A percentile compares a stretch with the other conserved stretches of the same genome.
Conservation (phyloP, 2,888 invertebrate species). For the Drymonia ruficornis region DNA sequence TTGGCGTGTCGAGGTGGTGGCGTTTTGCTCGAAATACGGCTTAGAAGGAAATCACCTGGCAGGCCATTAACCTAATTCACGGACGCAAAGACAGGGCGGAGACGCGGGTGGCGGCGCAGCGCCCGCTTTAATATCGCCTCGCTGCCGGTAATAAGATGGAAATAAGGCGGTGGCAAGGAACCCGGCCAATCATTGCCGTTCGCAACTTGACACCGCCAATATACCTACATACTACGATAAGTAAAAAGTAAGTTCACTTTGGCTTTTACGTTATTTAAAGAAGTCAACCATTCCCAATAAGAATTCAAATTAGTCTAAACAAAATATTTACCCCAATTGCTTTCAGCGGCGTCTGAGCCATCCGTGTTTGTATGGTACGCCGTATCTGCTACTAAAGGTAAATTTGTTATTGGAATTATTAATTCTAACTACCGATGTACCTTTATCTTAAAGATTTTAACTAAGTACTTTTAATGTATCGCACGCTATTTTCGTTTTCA, state of each 20-base stretch:
- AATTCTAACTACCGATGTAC: too few species aligned
- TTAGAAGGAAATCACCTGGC: constrained; percentile 83
- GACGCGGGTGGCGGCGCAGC: constrained; percentile 68
- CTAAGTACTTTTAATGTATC: constrained; percentile 4
- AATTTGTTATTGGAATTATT: not conserved
- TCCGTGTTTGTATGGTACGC: constrained; percentile 1
- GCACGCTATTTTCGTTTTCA: constrained; percentile 17
- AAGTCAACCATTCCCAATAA: constrained; percentile 14
- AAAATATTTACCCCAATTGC: constrained; percentile 13
- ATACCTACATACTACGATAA: constrained; percentile 51
- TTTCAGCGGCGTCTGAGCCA: constrained; percentile 4
- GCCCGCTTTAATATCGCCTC: constrained; percentile 80
- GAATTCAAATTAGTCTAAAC: constrained; percentile 15
- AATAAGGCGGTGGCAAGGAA: constrained; percentile 79
- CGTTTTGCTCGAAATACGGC: constrained; percentile 75
- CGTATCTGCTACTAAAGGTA: not conserved
- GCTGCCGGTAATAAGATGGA: constrained; percentile 83
- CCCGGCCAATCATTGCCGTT: constrained; percentile 78
- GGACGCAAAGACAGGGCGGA: constrained; percentile 82
- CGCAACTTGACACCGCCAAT: constrained; percentile 67
- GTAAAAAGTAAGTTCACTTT: constrained; percentile 40
- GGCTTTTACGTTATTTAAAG: constrained; percentile 26
- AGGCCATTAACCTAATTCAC: constrained; percentile 85
- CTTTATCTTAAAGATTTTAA: too few species aligned
- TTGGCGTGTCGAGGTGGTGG: constrained; percentile 73